phyloP scores from a whole-genome alignment of 1,140 invertebrate genomes.

The Drosophila sp. region DNA sequence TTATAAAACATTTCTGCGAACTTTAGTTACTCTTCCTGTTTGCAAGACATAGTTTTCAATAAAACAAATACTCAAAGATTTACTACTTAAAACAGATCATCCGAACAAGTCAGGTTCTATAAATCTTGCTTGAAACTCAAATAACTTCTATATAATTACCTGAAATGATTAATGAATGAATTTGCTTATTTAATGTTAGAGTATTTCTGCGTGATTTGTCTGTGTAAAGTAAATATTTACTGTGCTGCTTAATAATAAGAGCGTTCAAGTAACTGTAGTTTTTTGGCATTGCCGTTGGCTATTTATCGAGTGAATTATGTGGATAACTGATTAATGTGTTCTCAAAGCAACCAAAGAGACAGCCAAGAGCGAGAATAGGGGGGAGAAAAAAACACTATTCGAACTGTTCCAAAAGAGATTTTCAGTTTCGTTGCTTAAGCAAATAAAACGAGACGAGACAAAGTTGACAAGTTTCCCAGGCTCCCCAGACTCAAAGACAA shows the following conservation, averaged over 20 bases:
- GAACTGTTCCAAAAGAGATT: not conserved
- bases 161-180: too few relatives aligned
- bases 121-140: too few relatives aligned
- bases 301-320: conserved; percentile 39
- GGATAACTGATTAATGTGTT: conserved; percentile 57
- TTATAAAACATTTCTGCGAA: too few relatives aligned
- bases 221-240: not conserved
- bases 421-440: conserved; percentile 29
- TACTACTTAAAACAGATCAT: too few relatives aligned
- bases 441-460: conserved; percentile 12
- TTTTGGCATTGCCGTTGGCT: conserved; percentile 50
- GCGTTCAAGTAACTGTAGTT: conserved; percentile 47
- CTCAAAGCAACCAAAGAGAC: conserved; percentile 3
- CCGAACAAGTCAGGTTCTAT: too few relatives aligned
- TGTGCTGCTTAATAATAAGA: not conserved
- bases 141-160: too few relatives aligned
- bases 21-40: too few relatives aligned
- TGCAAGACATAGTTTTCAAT: too few relatives aligned
- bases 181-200: not conserved
- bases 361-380: conserved; percentile 19
- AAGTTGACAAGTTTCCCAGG: conserved; percentile 37
- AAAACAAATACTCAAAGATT: too few relatives aligned
- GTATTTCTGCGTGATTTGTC: not conserved
- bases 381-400: conserved; percentile 3
- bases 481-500: not conserved